Percentiles rank a stretch among this genome's conserved stretches.
Evolutionary conservation across 2,888 invertebrate species (phyloP).

Genomic region (Agrochola litura): DNA sequence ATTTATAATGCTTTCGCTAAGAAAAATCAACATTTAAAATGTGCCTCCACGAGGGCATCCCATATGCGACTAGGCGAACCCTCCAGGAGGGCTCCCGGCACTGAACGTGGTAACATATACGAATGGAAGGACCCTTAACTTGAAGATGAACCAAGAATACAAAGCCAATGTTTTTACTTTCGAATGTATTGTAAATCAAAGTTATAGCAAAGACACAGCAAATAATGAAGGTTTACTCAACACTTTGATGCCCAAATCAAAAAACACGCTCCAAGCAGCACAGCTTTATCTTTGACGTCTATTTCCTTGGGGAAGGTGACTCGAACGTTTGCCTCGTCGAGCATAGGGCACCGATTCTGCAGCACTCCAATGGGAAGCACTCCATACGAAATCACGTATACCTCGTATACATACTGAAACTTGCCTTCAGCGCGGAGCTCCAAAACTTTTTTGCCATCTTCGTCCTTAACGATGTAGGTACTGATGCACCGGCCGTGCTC

Average conservation of each 20-base stretch:
- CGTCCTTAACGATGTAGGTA: slow-evolving; percentile 72
- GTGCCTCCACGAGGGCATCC: no score
- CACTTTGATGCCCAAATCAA: slow-evolving; percentile 69
- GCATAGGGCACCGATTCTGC: slow-evolving; percentile 61
- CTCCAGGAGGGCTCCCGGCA: no score
- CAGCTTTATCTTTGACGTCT: slow-evolving; percentile 73
- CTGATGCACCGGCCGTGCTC: slow-evolving; percentile 54
- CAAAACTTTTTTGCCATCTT: slow-evolving; percentile 61
- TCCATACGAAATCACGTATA: slow-evolving; percentile 63
- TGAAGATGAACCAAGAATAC: background rate
- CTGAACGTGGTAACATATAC: no score
- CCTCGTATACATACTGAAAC: slow-evolving; percentile 50
- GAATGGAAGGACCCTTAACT: no score
- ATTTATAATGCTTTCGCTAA: no score
- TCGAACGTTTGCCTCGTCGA: slow-evolving; percentile 67
- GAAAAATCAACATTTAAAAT: no score
- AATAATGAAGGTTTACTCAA: slow-evolving; percentile 26
- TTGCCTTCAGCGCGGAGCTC: slow-evolving; percentile 67
- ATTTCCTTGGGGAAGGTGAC: slow-evolving; percentile 74
- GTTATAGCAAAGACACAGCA: background rate
- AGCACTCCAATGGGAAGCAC: slow-evolving; percentile 71
- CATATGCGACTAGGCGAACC: no score
- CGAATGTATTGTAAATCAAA: slow-evolving; percentile 11
- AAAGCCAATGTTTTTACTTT: background rate
- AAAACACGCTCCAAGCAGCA: slow-evolving; percentile 78